Base-by-base conservation (phyloP, 2,797 vertebrate genomes). In the Psittacula echo region DNA sequence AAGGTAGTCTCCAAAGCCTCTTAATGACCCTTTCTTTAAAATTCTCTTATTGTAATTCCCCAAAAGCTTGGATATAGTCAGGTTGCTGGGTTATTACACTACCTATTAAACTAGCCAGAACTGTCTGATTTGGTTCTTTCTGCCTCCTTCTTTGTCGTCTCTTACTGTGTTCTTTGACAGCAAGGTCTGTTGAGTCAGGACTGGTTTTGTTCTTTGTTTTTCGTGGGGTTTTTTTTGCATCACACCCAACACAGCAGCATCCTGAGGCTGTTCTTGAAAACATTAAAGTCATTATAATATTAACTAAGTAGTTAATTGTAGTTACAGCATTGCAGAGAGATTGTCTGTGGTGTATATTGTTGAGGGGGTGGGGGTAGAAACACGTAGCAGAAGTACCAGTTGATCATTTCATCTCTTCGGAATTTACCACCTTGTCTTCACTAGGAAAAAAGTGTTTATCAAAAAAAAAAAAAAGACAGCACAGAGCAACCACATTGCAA, bases 361-460 rank as follows among this genome's bases (percentile, higher is more conserved):
- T 62, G 66, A 64, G 56, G 53, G 15, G 30, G 15, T 88, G 24
- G 45, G n/a, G 12, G 11, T 34, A 62, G n/a, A 47, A 84, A 22
- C 11, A 3, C n/a, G n/a, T 64, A 80, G 41, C 39, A 85, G 87
- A 80, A 87, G 27, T 79, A 51, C 56, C 22, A 62, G 34, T 26
- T 88, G 77, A 86, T 78, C 17, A 41, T 91, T 92, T 94, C 29
- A 54, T 89, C 87, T 20, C 29, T 75, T 91, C 81, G 66, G 66
- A 93, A 77, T 14, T 85, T 70, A 45, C 21, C 54, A 34, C 66
- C 42, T 83, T 79, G 30, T 60, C 61, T 86, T 91, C 27, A 53
- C 58, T 37, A 83, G 29, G 27, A 61, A 79, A 91, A 70, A 76
- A 21, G 8, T 50, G 32, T 44, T 50, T 47, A 23, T 29, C 27